phyloP scores from a whole-genome alignment of 2,888 invertebrate genomes.

The Ophion obscuratus region DNA sequence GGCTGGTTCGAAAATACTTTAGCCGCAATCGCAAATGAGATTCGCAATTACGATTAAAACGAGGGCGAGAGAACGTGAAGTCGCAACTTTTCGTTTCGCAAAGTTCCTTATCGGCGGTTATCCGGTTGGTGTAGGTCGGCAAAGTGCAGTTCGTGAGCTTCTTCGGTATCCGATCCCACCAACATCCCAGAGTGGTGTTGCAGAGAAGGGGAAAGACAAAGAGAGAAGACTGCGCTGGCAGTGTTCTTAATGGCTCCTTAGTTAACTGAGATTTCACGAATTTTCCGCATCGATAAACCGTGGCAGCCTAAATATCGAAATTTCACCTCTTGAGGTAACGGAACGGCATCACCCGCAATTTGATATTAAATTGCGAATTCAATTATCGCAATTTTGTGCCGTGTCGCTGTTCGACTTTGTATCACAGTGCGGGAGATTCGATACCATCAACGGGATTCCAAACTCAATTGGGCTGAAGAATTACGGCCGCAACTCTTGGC shows the following conservation, averaged over 20 bases:
- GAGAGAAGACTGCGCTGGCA: conserved; percentile 10
- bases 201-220: conserved; percentile 6
- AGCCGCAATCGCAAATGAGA: conserved; percentile 67
- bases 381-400: neutral
- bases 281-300: conserved; percentile 61
- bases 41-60: conserved; percentile 71
- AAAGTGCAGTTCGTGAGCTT: conserved; percentile 51
- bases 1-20: conserved; percentile 36
- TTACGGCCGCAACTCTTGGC: too few species aligned
- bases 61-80: conserved; percentile 70
- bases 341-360: conserved; percentile 6
- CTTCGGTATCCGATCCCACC: conserved; percentile 59
- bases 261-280: conserved; percentile 68
- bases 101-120: conserved; percentile 65
- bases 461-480: too few species aligned
- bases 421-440: too few species aligned
- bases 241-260: conserved; percentile 71
- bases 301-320: conserved; percentile 28
- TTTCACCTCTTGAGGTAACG: conserved; percentile 44
- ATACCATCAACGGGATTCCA: too few species aligned
- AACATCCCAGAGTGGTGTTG: conserved; percentile 48
- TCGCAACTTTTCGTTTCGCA: conserved; percentile 62
- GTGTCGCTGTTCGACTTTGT: neutral
- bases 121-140: conserved; percentile 59
- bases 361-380: conserved; percentile 1